Conservation (phyloP, 2,797 vertebrate species). For the Neosilurus hyrtlii region DNA sequence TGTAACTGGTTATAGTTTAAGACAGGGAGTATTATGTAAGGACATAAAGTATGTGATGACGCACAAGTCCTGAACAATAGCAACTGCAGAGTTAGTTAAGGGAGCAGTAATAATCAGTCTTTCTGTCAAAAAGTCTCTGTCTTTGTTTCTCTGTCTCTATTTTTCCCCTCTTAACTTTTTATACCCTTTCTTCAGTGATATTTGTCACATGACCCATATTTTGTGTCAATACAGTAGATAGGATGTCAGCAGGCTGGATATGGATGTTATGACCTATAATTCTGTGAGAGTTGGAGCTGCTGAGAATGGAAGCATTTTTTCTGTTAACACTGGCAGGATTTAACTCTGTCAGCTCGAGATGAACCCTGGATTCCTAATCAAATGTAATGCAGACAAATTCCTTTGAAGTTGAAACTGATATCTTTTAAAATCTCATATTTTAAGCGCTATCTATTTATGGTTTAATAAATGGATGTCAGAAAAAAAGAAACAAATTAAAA, state of each 20-base stretch:
- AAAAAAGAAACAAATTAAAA: conserved; percentile 53
- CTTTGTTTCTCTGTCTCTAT: not conserved
- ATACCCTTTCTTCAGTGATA: not conserved
- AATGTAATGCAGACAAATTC: conserved; percentile 58
- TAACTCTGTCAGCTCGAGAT: conserved; percentile 48
- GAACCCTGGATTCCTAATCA: conserved; percentile 52
- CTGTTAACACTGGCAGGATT: conserved; percentile 44
- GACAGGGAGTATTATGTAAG: not conserved
- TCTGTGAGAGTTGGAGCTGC: conserved; percentile 26
- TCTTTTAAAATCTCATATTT: conserved; percentile 59
- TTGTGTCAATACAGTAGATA: conserved; percentile 15
- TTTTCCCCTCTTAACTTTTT: not conserved
- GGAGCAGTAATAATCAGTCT: not conserved
- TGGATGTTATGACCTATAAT: conserved; percentile 27
- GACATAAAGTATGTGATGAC: not conserved
- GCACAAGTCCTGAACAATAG: not conserved
- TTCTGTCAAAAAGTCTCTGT: conserved; percentile 7
- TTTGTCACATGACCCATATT: not conserved
- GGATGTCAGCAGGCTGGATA: conserved; percentile 15
- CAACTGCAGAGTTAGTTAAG: not conserved
- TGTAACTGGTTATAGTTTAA: conserved; percentile 7
- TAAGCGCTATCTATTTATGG: conserved; percentile 55
- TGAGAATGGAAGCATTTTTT: conserved; percentile 37
- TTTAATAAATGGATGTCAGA: conserved; percentile 59
- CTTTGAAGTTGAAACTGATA: conserved; percentile 60